A percentile compares a stretch with the other conserved stretches of the same genome.
These are phyloP conservation scores for Anolis sagrei DNA, from an alignment of 2,113 vertebrate species.

Conservation along the genomic window DNA sequence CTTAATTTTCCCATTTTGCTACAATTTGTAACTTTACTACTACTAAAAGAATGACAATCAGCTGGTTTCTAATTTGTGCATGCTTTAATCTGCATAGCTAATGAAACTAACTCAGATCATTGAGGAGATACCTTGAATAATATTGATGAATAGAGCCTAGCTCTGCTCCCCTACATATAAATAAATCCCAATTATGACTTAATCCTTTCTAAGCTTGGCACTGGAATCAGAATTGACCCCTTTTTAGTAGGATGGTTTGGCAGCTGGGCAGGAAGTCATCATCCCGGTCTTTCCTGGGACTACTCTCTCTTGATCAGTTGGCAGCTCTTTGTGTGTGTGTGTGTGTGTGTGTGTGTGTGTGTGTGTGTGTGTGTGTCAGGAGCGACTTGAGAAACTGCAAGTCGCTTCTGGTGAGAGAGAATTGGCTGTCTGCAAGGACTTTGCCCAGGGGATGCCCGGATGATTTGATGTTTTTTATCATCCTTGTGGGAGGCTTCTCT, in stretches of 20 bases:
- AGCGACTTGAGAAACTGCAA: no score
- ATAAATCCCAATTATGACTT: not conserved
- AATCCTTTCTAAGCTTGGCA: not conserved
- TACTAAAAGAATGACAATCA: constrained; percentile 3
- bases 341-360: no score
- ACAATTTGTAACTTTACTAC: constrained; percentile 10
- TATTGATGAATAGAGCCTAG: not conserved
- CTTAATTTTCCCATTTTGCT: not conserved
- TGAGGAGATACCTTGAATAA: not conserved
- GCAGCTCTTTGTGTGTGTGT: no score
- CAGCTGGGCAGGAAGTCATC: not conserved
- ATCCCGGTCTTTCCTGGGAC: not conserved
- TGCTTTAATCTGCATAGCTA: not conserved
- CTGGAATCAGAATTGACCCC: not conserved
- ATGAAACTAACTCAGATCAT: constrained; percentile 3
- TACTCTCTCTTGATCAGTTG: no score
- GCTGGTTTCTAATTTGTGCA: not conserved
- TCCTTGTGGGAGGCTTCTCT: no score
- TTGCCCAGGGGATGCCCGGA: no score
- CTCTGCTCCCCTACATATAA: not conserved
- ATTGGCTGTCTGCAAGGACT: no score
- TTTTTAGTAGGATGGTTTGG: not conserved
- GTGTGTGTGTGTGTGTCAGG: no score
- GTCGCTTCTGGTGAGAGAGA: no score
- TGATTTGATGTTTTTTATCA: no score